Conservation (phyloP, 2,888 invertebrate species). For the Sisyra nigra region DNA sequence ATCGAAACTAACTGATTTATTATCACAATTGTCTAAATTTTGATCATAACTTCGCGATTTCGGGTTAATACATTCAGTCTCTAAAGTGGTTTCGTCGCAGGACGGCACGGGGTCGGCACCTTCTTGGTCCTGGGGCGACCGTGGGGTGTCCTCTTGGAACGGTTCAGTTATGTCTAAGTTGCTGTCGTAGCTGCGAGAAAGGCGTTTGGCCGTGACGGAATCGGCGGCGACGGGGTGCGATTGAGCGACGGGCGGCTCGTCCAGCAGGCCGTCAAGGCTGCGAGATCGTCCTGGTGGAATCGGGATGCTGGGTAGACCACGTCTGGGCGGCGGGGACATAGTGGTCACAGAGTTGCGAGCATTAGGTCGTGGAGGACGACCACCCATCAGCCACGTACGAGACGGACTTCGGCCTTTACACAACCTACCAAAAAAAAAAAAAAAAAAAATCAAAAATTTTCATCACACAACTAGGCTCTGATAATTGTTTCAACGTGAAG, state of each 20-base stretch:
- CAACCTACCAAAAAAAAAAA: conserved; percentile 28
- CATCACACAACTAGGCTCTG: neutral
- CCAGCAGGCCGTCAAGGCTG: conserved; percentile 44
- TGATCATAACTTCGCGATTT: conserved; percentile 4
- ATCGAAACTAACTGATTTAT: no score
- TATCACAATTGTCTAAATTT: neutral
- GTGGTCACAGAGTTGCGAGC: conserved; percentile 25
- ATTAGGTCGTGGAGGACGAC: conserved; percentile 25
- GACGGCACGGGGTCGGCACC: neutral
- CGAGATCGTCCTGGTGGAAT: conserved; percentile 36
- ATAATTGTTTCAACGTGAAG: neutral
- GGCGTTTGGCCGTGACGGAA: conserved; percentile 11
- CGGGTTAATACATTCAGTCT: no score
- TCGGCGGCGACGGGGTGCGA: conserved; percentile 7
- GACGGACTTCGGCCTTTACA: conserved; percentile 50
- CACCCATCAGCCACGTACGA: conserved; percentile 37
- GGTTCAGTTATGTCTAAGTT: conserved; percentile 7
- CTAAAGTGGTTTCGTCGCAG: neutral
- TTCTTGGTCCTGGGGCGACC: neutral
- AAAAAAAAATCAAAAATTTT: conserved; percentile 1
- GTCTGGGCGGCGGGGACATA: conserved; percentile 10
- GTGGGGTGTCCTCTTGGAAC: no score
- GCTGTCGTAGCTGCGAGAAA: conserved; percentile 22
- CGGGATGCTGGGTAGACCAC: conserved; percentile 12
- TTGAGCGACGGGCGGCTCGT: conserved; percentile 20